These are phyloP conservation scores for Nematopogon swammerdamellus DNA, from an alignment of 2,888 invertebrate species.

Conservation along the genomic window DNA sequence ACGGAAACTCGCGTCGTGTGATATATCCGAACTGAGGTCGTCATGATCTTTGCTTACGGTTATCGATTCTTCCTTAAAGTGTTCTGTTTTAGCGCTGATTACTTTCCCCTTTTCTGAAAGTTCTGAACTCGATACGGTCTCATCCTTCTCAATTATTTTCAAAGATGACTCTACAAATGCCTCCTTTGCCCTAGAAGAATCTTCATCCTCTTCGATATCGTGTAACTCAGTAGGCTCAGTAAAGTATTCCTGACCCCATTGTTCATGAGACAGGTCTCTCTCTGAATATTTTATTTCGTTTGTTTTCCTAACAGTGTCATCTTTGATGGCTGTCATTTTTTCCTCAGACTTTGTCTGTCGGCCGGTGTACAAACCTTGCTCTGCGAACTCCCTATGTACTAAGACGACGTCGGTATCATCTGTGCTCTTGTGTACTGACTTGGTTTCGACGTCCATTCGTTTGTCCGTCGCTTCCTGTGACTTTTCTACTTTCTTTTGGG, in stretches of 20 bases:
- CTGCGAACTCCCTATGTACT: constrained; percentile 40
- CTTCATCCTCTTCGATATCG: constrained; percentile 41
- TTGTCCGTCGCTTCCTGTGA: constrained; percentile 50
- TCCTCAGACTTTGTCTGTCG: constrained; percentile 47
- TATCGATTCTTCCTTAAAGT: constrained; percentile 45
- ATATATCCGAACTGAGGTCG: constrained; percentile 45
- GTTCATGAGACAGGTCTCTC: constrained; percentile 48
- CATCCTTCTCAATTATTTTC: constrained; percentile 46
- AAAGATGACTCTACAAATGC: constrained; percentile 42
- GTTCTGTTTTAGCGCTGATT: constrained; percentile 41
- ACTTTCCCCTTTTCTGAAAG: constrained; percentile 46
- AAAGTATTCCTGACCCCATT: constrained; percentile 54
- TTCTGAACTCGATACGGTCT: constrained; percentile 39
- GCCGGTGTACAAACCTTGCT: constrained; percentile 45
- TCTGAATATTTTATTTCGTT: constrained; percentile 52
- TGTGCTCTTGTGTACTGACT: constrained; percentile 38
- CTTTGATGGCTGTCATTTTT: constrained; percentile 48
- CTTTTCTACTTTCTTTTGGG: constrained; percentile 49
- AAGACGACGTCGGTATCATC: constrained; percentile 41
- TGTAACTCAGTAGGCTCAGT: constrained; percentile 46
- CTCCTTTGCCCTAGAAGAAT: constrained; percentile 28
- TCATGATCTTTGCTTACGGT: constrained; percentile 51
- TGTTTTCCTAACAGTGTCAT: constrained; percentile 44
- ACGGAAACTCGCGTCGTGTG: constrained; percentile 43
- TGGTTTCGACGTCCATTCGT: constrained; percentile 43